Evolutionary conservation across 2,113 vertebrate genomes (phyloP).

Genomic region (Monopterus albus): DNA sequence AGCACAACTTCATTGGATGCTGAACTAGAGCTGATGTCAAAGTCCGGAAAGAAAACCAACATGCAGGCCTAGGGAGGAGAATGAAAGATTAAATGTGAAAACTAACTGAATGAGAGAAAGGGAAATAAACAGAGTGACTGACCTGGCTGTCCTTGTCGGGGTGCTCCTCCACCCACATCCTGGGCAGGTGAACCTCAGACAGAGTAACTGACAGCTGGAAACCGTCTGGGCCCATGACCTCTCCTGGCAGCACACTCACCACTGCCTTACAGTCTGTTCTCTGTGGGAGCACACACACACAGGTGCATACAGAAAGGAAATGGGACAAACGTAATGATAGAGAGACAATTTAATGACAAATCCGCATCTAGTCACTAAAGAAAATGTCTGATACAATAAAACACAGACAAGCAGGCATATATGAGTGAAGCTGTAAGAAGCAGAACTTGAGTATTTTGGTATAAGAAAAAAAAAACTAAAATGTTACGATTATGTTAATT

Average conservation of each 20-base stretch:
- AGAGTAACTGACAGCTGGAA: constrained; percentile 84
- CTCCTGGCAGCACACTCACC: constrained; percentile 80
- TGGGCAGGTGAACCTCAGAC: constrained; percentile 82
- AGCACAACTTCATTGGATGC: constrained; percentile 78
- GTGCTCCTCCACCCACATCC: constrained; percentile 92
- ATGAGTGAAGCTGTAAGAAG: too few relatives aligned
- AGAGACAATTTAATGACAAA: too few relatives aligned
- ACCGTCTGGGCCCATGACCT: constrained; percentile 78
- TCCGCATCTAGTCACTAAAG: too few relatives aligned
- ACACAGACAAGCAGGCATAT: too few relatives aligned
- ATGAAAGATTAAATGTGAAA: background rate
- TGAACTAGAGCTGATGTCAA: constrained; percentile 55
- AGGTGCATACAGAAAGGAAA: constrained; percentile 12
- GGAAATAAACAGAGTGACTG: background rate
- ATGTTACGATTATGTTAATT: too few relatives aligned
- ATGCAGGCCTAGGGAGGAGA: constrained; percentile 85
- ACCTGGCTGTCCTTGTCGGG: constrained; percentile 88
- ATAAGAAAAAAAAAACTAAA: too few relatives aligned
- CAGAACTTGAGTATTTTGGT: too few relatives aligned
- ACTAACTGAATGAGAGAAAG: background rate
- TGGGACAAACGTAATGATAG: too few relatives aligned
- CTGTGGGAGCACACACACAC: constrained; percentile 61
- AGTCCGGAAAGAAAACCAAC: constrained; percentile 89
- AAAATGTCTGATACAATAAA: background rate
- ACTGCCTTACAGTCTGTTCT: constrained; percentile 87